phyloP scores from a whole-genome alignment of 2,113 vertebrate genomes.

The Pipa parva region DNA sequence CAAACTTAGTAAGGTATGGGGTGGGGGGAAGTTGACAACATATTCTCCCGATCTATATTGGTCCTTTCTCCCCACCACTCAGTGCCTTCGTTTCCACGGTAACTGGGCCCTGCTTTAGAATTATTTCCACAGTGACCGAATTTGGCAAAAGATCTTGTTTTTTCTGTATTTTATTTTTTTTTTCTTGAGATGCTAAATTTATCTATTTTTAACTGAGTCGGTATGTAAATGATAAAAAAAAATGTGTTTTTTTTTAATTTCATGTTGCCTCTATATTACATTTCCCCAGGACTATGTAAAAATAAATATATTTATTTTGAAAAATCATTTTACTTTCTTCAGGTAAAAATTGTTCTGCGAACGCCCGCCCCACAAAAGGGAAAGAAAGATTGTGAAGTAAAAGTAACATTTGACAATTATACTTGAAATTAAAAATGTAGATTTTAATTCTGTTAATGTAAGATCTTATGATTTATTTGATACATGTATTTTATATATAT shows the following conservation, averaged over 20 bases:
- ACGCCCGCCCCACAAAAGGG: too few species aligned
- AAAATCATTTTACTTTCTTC: too few species aligned
- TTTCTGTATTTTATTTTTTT: slow-evolving; percentile 21
- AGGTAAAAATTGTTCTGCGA: too few species aligned
- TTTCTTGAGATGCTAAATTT: slow-evolving; percentile 25
- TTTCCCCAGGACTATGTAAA: neutral
- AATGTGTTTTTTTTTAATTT: slow-evolving; percentile 17
- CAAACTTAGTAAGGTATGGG: slow-evolving; percentile 33
- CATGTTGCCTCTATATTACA: neutral
- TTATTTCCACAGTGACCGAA: slow-evolving; percentile 42
- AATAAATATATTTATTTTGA: slow-evolving; percentile 1
- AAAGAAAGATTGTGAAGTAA: too few species aligned
- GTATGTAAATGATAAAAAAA: slow-evolving; percentile 24
- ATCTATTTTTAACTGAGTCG: slow-evolving; percentile 30
- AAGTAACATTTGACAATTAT: too few species aligned
- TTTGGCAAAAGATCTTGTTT: slow-evolving; percentile 35
- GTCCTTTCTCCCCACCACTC: slow-evolving; percentile 35
- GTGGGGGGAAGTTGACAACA: slow-evolving; percentile 31
- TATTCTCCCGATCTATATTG: slow-evolving; percentile 41
- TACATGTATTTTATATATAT: too few species aligned
- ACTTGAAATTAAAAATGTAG: too few species aligned
- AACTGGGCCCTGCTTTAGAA: slow-evolving; percentile 39
- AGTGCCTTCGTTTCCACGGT: slow-evolving; percentile 36
- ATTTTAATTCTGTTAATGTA: too few species aligned
- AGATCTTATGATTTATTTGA: too few species aligned